Evolutionary conservation across 1,140 invertebrate genomes (phyloP), one percentile per base, ranked within the genome.

Genomic region (Bilobella aurantiaca): DNA sequence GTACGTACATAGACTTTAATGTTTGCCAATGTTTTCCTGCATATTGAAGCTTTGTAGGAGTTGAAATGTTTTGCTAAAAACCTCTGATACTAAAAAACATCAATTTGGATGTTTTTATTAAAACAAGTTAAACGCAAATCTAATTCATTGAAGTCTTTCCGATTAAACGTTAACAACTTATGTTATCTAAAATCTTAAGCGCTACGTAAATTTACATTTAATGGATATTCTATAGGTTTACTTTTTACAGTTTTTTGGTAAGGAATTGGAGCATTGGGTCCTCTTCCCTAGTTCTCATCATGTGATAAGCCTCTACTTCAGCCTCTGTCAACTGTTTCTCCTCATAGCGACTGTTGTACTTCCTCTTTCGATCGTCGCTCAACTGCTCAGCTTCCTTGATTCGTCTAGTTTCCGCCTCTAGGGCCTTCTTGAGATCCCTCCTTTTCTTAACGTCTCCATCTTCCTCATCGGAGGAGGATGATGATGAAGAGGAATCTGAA

Each of bases 251-350:
- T 49, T 69, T 69, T 2, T 69, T 65, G 14, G 49, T 14, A 18
- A 74, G 46, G 73, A 80, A 81, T 18, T 74, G 73, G 23, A 79
- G 74, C 93, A 98, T 96, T 0, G 94, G 94, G 80, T 98, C 94
- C 66, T 96, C 93, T 1, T 86, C 85, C 34, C 91, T 78, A 64
- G 81, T 79, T 28, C 88, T 83, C 76, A 93, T 96, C 80, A 93
- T 87, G 71, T 87, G 85, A 79, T 89, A 97, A 1, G 93, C 93
- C 78, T 97, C 94, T 75, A 96, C 86, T 78, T 98, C 91, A 73
- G 94, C 90, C 65, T 91, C 88, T 0, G 91, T 89, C 0, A 90
- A 90, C 70, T 86, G 87, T 67, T 88, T 87, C 0, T 84, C 83
- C 70, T 89, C 86, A 69, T 85, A 87, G 85, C 89, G 89, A 73